A percentile compares a stretch with the other conserved stretches of the same genome.
Evolutionary conservation across 2,888 invertebrate genomes (phyloP).

Genomic region (Sphecodes monilicornis): DNA sequence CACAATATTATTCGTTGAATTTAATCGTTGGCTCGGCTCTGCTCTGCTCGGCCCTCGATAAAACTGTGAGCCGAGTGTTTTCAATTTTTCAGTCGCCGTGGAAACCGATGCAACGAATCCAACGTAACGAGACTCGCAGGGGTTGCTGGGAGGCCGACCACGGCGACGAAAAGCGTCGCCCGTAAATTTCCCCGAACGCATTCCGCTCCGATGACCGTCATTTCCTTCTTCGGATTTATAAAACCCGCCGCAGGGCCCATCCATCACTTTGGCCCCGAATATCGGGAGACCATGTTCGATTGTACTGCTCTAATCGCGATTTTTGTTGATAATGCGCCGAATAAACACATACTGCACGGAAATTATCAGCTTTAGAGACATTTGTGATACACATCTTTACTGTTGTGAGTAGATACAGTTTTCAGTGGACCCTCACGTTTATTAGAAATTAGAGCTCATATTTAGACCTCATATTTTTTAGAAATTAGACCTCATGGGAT

Average conservation of each 20-base stretch:
- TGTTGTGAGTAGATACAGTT: no score
- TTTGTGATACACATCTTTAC: no score
- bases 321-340: no score
- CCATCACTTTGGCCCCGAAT: conserved; percentile 1
- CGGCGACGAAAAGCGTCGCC: conserved; percentile 1
- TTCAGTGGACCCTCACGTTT: no score
- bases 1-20: conserved; percentile 26
- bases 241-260: conserved; percentile 17
- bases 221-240: conserved; percentile 33
- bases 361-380: no score
- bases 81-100: conserved; percentile 12
- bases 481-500: no score
- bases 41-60: background rate
- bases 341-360: no score
- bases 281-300: background rate
- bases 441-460: no score
- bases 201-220: conserved; percentile 27
- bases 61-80: conserved; percentile 4
- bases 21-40: conserved; percentile 3
- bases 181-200: conserved; percentile 35
- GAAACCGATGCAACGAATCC: background rate
- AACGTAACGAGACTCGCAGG: background rate
- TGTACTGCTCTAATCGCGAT: background rate
- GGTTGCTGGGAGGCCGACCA: background rate
- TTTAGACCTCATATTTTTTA: no score